Conservation (phyloP, 2,888 invertebrate species). For the Operophtera brumata region DNA sequence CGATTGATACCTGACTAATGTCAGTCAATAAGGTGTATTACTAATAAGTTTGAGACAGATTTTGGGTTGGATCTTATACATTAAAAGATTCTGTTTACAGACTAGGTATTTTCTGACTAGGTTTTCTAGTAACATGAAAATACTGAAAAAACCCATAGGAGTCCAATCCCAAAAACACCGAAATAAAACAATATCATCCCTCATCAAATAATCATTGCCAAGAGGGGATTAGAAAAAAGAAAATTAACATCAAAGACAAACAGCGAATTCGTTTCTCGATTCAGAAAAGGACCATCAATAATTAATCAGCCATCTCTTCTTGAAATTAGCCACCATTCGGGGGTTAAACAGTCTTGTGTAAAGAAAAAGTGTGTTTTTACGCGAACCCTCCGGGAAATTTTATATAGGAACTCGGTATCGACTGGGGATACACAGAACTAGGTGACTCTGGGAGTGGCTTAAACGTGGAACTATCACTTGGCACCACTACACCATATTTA, state of each 20-base stretch:
- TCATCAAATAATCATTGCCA: slow-evolving; percentile 57
- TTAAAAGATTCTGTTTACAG: not conserved
- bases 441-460: slow-evolving; percentile 39
- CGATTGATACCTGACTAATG: no score
- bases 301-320: slow-evolving; percentile 74
- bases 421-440: slow-evolving; percentile 42
- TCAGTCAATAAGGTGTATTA: no score
- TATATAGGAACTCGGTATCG: slow-evolving; percentile 70
- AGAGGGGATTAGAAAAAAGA: slow-evolving; percentile 57
- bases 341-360: slow-evolving; percentile 65
- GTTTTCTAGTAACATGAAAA: not conserved
- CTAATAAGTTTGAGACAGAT: no score
- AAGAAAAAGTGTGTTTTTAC: slow-evolving; percentile 58
- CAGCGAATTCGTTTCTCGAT: slow-evolving; percentile 53
- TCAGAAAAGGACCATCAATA: slow-evolving; percentile 70
- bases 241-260: slow-evolving; percentile 74
- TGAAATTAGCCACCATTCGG: slow-evolving; percentile 73
- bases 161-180: not conserved
- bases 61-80: not conserved
- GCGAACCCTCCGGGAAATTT: slow-evolving; percentile 74
- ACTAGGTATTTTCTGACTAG: not conserved
- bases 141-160: not conserved
- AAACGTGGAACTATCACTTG: no score
- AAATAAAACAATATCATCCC: slow-evolving; percentile 48
- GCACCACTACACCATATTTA: not conserved